Base-by-base conservation (phyloP, 2,113 vertebrate genomes). In the Neolamprologus ventralis region DNA sequence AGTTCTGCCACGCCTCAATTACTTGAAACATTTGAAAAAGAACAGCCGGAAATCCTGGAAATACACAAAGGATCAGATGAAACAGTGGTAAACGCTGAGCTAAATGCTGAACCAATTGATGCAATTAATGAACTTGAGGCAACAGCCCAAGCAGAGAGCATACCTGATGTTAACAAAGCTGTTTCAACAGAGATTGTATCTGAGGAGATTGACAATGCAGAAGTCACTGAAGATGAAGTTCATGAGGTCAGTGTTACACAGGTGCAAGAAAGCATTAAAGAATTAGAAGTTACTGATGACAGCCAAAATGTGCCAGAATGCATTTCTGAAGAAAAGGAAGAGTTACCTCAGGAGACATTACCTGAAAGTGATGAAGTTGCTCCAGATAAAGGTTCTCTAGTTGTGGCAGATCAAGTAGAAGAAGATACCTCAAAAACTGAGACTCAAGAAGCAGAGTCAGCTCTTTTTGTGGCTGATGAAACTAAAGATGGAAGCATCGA, bases 61-160 rank as follows among this genome's bases (percentile, higher is more conserved):
- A 7, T 78, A 68, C 84, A 89, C 63, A 83, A 85, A 86, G 91
- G 91, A 89, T 78, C 68, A 3, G 86, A 94, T 81, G 84, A 91
- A 82, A 84, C 83, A 71, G 54, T 88, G 12, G 80, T 92, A 51
- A 82, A 81, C 11, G 93, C 75, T 7, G 94, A 78, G 9, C 57
- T 93, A 55, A 80, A 78, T 28, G 87, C 82, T 68, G 79, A 94
- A 54, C 92, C 94, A 73, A 21, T 95, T n/a, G 83, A 91, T 8
- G 23, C 71, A 33, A 54, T 91, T 21, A 55, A 87, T 75, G 73
- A 90, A 81, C 8, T 53, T 26, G 40, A 45, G 60, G 84, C 83
- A 55, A 80, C 60, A 23, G 26, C 68, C 12, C 53, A 90, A 82
- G 33, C 87, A 35, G 93, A 96, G 49, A 86, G 79, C 21, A 53